phyloP scores from a whole-genome alignment of 53 echinoderm and acorn worm species.

The Holothuria leucospilota region DNA sequence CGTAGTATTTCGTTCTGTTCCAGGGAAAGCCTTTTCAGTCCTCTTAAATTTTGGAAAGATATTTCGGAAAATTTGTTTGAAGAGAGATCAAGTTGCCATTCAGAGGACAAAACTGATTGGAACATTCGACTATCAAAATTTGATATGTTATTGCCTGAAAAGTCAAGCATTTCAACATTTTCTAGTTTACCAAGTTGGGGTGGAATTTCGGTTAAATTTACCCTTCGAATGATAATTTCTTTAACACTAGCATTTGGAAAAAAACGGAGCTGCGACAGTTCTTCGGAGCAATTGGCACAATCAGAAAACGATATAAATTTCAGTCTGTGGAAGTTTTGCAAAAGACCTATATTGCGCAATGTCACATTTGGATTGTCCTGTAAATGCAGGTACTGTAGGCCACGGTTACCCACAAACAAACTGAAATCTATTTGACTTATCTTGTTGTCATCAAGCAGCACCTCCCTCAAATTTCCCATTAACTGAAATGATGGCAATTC shows the following conservation, averaged over 20 bases:
- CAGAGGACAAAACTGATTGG: neutral
- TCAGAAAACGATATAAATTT: conserved; percentile 4
- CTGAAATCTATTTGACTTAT: conserved; percentile 8
- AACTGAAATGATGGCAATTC: neutral
- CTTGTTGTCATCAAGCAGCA: neutral
- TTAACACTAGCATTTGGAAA: neutral
- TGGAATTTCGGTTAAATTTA: conserved; percentile 13
- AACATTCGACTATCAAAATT: neutral
- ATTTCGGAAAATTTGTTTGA: neutral
- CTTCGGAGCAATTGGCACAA: conserved; percentile 1
- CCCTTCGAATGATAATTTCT: neutral
- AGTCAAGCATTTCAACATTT: neutral
- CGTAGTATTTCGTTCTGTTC: neutral
- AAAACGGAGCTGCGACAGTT: neutral
- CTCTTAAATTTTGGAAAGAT: neutral
- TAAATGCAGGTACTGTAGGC: neutral
- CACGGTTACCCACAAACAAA: neutral
- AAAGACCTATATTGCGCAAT: neutral
- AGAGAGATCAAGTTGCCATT: conserved; percentile 14
- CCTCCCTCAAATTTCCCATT: conserved; percentile 9
- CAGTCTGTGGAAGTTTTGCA: neutral
- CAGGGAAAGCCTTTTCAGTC: neutral
- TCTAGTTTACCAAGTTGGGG: neutral
- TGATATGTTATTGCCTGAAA: conserved; percentile 22
- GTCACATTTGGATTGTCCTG: neutral